phyloP scores from a whole-genome alignment of 2,797 vertebrate species.

The Tapirus indicus region DNA sequence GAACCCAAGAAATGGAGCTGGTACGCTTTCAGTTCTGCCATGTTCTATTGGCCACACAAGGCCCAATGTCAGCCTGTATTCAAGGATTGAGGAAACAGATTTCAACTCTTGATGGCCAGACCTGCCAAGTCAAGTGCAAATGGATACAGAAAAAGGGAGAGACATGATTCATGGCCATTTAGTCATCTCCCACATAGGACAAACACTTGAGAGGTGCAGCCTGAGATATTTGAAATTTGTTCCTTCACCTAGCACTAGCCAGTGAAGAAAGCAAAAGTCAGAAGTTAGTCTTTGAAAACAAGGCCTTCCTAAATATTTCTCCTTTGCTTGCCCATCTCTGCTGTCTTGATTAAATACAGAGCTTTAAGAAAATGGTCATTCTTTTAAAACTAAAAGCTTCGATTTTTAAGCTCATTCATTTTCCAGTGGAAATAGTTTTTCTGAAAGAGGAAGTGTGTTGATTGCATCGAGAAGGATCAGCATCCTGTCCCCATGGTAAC shows the following conservation, averaged over 20 bases:
- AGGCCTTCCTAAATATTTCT: not conserved
- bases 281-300: slow-evolving; percentile 25
- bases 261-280: not conserved
- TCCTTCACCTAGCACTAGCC: not conserved
- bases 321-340: not conserved
- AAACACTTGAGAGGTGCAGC: not conserved
- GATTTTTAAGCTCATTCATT: slow-evolving; percentile 68
- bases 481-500: slow-evolving; percentile 80
- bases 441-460: slow-evolving; percentile 72
- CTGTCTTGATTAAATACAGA: slow-evolving; percentile 34
- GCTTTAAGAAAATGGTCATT: slow-evolving; percentile 59
- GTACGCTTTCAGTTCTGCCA: not conserved
- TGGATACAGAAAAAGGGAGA: not conserved
- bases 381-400: slow-evolving; percentile 63
- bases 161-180: not conserved
- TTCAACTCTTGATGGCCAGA: not conserved
- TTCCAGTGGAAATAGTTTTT: slow-evolving; percentile 57
- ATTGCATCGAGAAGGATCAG: slow-evolving; percentile 59
- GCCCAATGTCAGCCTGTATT: not conserved
- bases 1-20: no score
- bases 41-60: not conserved
- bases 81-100: not conserved
- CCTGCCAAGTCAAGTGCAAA: not conserved
- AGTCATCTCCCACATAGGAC: not conserved
- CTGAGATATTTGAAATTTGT: not conserved